Conservation (phyloP, 2,113 vertebrate genomes). For the Poeciliopsis prolifica region DNA sequence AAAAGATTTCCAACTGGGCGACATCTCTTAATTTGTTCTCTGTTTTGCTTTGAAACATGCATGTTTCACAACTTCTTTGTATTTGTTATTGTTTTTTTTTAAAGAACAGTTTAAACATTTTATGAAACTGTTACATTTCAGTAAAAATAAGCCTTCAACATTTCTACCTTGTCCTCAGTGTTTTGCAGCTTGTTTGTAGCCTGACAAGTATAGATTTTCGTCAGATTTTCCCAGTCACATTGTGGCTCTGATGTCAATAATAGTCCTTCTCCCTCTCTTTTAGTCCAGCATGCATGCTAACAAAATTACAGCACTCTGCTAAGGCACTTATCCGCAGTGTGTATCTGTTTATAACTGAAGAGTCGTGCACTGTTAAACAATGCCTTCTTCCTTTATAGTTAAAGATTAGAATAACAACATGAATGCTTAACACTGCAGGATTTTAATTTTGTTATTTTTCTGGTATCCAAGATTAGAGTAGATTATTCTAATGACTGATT, state of each 20-base stretch:
- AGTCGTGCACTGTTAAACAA: not conserved
- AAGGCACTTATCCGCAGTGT: conserved; percentile 1
- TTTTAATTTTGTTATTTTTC: conserved; percentile 5
- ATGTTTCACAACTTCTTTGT: not conserved
- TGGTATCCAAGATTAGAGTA: conserved; percentile 18
- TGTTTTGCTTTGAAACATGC: not conserved
- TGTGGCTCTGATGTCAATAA: conserved; percentile 10
- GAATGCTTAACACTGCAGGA: conserved; percentile 10
- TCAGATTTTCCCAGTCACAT: conserved; percentile 6
- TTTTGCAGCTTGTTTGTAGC: not conserved
- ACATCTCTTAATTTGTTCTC: conserved; percentile 13
- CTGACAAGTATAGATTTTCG: not conserved
- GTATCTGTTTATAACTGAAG: conserved; percentile 2
- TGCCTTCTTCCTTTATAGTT: conserved; percentile 6
- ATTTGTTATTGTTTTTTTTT: not conserved
- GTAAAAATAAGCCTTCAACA: not conserved
- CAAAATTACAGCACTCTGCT: conserved; percentile 29
- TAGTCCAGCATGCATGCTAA: conserved; percentile 26
- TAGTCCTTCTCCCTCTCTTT: not conserved
- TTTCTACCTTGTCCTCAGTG: not conserved
- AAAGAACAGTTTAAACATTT: no score
- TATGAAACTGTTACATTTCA: not conserved
- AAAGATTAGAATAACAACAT: conserved; percentile 13
- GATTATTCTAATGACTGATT: conserved; percentile 49
- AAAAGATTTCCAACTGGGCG: not conserved